Evolutionary conservation across 2,113 vertebrate genomes (phyloP).

Genomic region (Redunca redunca): DNA sequence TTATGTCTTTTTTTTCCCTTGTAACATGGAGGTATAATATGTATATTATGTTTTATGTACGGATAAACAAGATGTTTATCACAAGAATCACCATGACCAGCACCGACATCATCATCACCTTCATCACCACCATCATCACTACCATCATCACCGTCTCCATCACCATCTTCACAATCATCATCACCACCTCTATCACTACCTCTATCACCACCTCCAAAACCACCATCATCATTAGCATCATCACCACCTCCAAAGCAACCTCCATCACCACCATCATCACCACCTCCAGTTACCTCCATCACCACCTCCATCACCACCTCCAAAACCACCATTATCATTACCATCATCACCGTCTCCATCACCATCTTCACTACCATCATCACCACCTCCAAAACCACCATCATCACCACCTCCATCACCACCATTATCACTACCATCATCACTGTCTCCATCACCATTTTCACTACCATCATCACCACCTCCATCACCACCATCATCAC

Average conservation of each 20-base stretch:
- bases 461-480: fast-evolving
- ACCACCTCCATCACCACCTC: fast-evolving
- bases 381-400: no score
- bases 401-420: no score
- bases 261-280: fast-evolving
- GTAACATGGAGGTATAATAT: not conserved
- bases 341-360: fast-evolving
- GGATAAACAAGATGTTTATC: not conserved
- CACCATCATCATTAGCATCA: fast-evolving
- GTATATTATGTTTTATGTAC: fast-evolving
- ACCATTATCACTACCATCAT: fast-evolving
- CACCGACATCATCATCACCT: no score
- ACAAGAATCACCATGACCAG: not conserved
- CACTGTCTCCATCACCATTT: fast-evolving
- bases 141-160: no score
- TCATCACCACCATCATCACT: fast-evolving
- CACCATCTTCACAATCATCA: fast-evolving
- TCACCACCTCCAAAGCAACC: fast-evolving
- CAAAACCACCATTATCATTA: no score
- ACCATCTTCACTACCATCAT: fast-evolving
- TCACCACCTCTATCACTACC: fast-evolving
- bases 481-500: fast-evolving
- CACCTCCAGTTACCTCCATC: not conserved
- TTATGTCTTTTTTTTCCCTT: not conserved
- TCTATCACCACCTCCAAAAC: not conserved